A percentile compares a stretch with the other conserved stretches of the same genome.
Evolutionary conservation across 1,140 invertebrate species (phyloP).

Genomic region (Arion vulgaris): DNA sequence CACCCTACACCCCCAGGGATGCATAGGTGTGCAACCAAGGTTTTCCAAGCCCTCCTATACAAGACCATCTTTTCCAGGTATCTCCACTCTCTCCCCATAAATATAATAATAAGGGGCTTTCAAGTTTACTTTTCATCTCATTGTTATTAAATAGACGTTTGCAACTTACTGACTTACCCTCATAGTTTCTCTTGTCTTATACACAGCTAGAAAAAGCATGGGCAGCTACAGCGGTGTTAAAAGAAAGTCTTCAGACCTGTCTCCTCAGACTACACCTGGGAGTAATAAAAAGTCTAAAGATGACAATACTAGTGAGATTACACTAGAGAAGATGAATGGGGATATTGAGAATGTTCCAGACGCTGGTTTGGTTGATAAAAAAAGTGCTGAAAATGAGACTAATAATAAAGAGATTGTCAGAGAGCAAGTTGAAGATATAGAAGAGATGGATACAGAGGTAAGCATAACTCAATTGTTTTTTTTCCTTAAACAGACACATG

Average conservation of each 20-base stretch:
- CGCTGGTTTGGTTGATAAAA: background rate
- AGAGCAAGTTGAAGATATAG: conserved; percentile 4
- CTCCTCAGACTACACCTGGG: background rate
- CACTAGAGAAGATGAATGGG: background rate
- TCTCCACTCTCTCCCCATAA: no score
- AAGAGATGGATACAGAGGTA: conserved; percentile 32
- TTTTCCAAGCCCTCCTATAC: no score
- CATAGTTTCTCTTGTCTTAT: no score
- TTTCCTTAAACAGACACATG: background rate
- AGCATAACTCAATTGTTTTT: background rate
- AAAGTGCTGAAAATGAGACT: no score
- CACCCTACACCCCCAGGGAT: no score
- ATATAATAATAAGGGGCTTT: no score
- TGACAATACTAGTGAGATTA: background rate
- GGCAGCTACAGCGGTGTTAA: conserved; percentile 38
- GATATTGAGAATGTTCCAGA: background rate
- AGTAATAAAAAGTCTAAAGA: conserved; percentile 7
- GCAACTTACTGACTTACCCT: no score
- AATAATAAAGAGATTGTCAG: background rate
- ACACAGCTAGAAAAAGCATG: conserved; percentile 51
- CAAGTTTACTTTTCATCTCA: no score
- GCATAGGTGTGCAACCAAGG: no score
- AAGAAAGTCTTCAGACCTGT: conserved; percentile 27
- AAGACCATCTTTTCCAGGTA: no score
- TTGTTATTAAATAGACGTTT: no score